phyloP scores from a whole-genome alignment of 2,888 invertebrate species.

The Amphipoea oculea region DNA sequence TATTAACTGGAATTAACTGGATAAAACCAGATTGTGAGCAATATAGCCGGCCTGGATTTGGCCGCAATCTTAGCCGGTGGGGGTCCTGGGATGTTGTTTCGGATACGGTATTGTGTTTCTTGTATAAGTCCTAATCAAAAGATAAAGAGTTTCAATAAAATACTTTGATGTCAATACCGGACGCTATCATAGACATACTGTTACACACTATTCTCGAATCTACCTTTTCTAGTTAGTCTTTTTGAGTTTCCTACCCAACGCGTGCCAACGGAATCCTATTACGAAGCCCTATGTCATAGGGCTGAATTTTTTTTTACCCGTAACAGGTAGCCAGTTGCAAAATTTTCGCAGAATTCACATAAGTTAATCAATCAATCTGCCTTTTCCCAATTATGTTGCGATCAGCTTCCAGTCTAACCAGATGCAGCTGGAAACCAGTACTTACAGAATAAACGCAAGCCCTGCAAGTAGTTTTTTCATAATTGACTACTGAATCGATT shows the following conservation, averaged over 20 bases:
- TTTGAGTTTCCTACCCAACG: neutral
- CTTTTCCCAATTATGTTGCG: neutral
- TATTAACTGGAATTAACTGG: conserved; percentile 74
- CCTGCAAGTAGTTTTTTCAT: too few relatives aligned
- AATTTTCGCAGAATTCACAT: neutral
- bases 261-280: neutral
- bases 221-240: neutral
- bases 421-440: too few relatives aligned
- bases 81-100: conserved; percentile 35
- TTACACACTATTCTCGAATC: neutral
- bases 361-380: neutral
- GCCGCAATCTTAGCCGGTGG: conserved; percentile 71
- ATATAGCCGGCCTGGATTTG: conserved; percentile 74
- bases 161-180: neutral
- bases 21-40: conserved; percentile 76
- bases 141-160: neutral
- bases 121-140: neutral
- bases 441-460: neutral
- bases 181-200: neutral
- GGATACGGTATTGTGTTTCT: conserved; percentile 55
- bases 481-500: too few relatives aligned
- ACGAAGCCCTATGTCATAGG: neutral
- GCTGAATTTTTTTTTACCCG: neutral
- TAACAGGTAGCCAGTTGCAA: neutral
- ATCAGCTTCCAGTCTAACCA: neutral